Base-by-base conservation (phyloP, 2,797 vertebrate genomes). In the Argyrosomus regius region DNA sequence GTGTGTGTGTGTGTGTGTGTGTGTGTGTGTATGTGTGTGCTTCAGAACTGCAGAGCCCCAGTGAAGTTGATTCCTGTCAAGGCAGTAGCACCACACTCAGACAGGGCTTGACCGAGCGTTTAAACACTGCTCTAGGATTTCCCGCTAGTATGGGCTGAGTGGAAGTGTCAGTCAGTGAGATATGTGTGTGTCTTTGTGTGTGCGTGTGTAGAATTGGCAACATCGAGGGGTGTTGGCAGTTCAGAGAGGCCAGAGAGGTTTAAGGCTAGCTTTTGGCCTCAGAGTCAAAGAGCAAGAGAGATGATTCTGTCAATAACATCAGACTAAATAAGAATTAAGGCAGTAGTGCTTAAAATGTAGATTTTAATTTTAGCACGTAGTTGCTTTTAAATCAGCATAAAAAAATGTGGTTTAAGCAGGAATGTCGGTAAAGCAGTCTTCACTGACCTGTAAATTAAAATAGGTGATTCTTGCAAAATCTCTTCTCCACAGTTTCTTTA, bases 61-160 rank as follows among this genome's bases (percentile, higher is more conserved):
- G 81, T 80, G 85, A 87, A 88, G 90, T 91, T 90, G 87, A 92
- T 88, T 91, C 76, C 90, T 91, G 92, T 90, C 92, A 90, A 83
- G 90, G 81, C 84, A 22, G 35, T 78, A 83, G 85, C 83, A 77
- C 72, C 82, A 69, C 84, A 81, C 76, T 91, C 89, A 89, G 91
- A 90, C 87, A 90, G 87, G 87, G 85, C 86, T 90, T 90, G 90
- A 86, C 87, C 89, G 86, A 89, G 89, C 88, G 75, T 91, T 94
- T 92, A 92, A 94, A 91, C 74, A 64, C 82, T 83, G 90, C 89
- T 90, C 72, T 58, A 83, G 90, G 90, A 89, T 90, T 92, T 90
- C 88, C 78, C 18, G 46, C 85, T 89, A 68, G 83, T 83, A 79
- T 78, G 77, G 72, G 75, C 87, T 84, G 89, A 91, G 81, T 88